phyloP scores from a whole-genome alignment of 2,888 invertebrate species.

The Apoderus coryli region DNA sequence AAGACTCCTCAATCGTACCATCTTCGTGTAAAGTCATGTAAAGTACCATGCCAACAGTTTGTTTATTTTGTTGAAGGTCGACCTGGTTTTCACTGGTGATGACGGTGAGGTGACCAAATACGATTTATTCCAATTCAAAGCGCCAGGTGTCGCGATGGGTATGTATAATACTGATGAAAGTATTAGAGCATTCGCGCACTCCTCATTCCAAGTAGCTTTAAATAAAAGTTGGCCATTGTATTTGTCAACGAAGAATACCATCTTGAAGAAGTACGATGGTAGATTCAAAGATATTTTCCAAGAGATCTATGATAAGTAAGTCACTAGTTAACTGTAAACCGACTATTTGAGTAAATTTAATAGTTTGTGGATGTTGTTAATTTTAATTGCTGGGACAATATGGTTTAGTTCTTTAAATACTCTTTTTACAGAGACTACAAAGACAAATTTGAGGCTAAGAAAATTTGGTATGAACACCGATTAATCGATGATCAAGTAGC shows the following conservation, averaged over 20 bases:
- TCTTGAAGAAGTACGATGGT: constrained; percentile 77
- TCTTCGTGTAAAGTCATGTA: no score
- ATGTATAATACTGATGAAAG: constrained; percentile 90
- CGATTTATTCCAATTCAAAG: constrained; percentile 56
- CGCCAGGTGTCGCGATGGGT: constrained; percentile 62
- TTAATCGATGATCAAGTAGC: constrained; percentile 90
- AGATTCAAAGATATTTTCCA: constrained; percentile 87
- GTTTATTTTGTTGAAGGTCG: constrained; percentile 39
- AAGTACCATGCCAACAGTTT: no score
- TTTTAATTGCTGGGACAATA: no score
- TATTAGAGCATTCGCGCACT: constrained; percentile 69
- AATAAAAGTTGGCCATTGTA: constrained; percentile 81
- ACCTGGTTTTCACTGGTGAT: constrained; percentile 53
- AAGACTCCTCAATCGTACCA: no score
- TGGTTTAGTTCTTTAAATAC: no score
- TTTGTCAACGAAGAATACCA: constrained; percentile 83
- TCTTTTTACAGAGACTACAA: constrained; percentile 49
- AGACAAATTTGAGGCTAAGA: constrained; percentile 54
- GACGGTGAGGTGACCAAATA: constrained; percentile 42
- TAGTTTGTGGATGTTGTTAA: no score
- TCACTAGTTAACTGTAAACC: constrained; percentile 4
- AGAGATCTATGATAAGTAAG: constrained; percentile 68
- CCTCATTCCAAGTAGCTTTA: constrained; percentile 76
- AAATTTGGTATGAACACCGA: constrained; percentile 85
- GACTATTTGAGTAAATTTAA: constrained; percentile 2